phyloP scores from a whole-genome alignment of 2,113 vertebrate species.

The Pollachius pollachius region DNA sequence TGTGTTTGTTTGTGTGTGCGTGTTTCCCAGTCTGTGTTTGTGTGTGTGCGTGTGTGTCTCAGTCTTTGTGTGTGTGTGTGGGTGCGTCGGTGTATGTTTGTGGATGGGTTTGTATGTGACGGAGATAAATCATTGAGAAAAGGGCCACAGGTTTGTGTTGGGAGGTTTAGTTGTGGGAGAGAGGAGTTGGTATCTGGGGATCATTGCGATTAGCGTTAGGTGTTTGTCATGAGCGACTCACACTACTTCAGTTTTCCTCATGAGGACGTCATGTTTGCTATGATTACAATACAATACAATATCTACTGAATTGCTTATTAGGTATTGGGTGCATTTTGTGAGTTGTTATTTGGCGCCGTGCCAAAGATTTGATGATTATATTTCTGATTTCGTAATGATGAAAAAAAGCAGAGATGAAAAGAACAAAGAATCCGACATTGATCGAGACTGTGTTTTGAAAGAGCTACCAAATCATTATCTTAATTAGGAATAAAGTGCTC shows the following conservation, averaged over 20 bases:
- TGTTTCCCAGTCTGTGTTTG: conserved; percentile 19
- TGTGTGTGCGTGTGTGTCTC: conserved; percentile 33
- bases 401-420: neutral
- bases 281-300: too few species aligned
- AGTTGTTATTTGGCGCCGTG: conserved; percentile 20
- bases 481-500: too few species aligned
- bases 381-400: neutral
- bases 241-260: too few species aligned
- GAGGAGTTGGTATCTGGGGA: too few species aligned
- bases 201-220: too few species aligned
- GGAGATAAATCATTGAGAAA: conserved; percentile 61
- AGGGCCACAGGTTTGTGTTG: too few species aligned
- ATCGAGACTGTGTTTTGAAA: neutral
- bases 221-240: too few species aligned
- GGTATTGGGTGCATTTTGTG: too few species aligned
- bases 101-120: conserved; percentile 27
- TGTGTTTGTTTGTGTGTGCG: conserved; percentile 24
- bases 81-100: too few species aligned
- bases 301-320: too few species aligned
- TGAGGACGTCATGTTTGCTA: too few species aligned
- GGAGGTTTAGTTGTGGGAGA: too few species aligned
- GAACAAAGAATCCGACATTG: neutral
- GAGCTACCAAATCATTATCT: neutral
- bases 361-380: conserved; percentile 19
- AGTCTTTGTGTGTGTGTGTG: conserved; percentile 5